Conservation (phyloP, 2,888 invertebrate genomes). For the Macrophya annulata region DNA sequence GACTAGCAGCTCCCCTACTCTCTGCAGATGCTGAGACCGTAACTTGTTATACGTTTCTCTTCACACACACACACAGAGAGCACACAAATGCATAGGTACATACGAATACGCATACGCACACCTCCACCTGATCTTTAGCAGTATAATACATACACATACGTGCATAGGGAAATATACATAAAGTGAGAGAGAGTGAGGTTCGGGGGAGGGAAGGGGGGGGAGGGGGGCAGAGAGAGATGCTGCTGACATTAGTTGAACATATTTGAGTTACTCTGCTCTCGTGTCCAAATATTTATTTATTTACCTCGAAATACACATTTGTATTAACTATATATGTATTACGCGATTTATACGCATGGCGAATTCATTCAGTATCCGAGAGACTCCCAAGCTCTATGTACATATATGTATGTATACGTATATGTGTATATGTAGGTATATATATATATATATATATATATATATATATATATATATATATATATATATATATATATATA, state of each 20-base stretch:
- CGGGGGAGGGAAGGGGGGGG: constrained; percentile 26
- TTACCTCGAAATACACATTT: constrained; percentile 73
- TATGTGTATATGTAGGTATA: no score
- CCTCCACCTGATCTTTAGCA: not conserved
- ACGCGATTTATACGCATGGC: constrained; percentile 38
- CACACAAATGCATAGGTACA: not conserved
- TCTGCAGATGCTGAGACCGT: not conserved
- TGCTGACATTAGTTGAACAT: constrained; percentile 74
- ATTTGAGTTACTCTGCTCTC: constrained; percentile 75
- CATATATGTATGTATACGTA: no score
- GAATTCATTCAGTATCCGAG: constrained; percentile 29
- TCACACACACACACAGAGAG: not conserved
- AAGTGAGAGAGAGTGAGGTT: constrained; percentile 48
- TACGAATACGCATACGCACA: constrained; percentile 1
- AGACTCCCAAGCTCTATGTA: not conserved
- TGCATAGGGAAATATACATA: constrained; percentile 31
- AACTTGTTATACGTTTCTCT: constrained; percentile 33
- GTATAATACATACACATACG: not conserved
- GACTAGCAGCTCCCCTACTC: constrained; percentile 9
- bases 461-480: not conserved
- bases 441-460: not conserved
- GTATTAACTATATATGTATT: constrained; percentile 60
- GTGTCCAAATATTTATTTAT: constrained; percentile 78
- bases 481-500: not conserved
- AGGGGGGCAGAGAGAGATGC: constrained; percentile 61